Evolutionary conservation across 2,888 invertebrate genomes (phyloP).

Genomic region (Phlogophora meticulosa): DNA sequence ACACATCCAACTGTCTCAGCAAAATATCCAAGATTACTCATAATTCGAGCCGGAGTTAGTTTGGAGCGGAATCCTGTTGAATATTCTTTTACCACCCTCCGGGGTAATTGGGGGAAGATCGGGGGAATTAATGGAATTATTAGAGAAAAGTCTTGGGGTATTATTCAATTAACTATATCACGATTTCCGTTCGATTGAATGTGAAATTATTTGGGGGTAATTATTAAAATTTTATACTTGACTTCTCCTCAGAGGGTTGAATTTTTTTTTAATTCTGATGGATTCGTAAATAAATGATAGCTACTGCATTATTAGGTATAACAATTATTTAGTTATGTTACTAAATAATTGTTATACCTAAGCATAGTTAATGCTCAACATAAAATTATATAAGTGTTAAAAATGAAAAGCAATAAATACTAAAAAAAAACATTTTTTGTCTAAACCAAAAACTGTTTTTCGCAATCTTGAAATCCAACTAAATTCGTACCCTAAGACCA

Average conservation of each 20-base stretch:
- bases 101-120: slow-evolving; percentile 53
- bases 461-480: too few species aligned
- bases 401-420: too few species aligned
- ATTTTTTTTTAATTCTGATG: not conserved
- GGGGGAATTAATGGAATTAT: slow-evolving; percentile 61
- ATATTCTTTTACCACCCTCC: slow-evolving; percentile 56
- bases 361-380: too few species aligned
- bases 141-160: slow-evolving; percentile 49
- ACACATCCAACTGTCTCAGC: slow-evolving; percentile 33
- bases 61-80: slow-evolving; percentile 42
- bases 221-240: slow-evolving; percentile 17
- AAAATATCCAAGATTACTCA: slow-evolving; percentile 57
- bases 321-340: too few species aligned
- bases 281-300: too few species aligned
- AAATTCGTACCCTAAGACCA: not conserved
- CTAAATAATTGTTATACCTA: too few species aligned
- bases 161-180: slow-evolving; percentile 62
- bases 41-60: slow-evolving; percentile 57
- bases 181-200: slow-evolving; percentile 41
- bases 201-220: slow-evolving; percentile 20
- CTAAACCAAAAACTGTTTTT: too few species aligned
- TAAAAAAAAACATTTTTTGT: too few species aligned
- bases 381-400: too few species aligned
- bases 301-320: not conserved
- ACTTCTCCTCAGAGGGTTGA: not conserved